Conservation (phyloP, 2,113 vertebrate species). For the Erpornis zantholeuca region DNA sequence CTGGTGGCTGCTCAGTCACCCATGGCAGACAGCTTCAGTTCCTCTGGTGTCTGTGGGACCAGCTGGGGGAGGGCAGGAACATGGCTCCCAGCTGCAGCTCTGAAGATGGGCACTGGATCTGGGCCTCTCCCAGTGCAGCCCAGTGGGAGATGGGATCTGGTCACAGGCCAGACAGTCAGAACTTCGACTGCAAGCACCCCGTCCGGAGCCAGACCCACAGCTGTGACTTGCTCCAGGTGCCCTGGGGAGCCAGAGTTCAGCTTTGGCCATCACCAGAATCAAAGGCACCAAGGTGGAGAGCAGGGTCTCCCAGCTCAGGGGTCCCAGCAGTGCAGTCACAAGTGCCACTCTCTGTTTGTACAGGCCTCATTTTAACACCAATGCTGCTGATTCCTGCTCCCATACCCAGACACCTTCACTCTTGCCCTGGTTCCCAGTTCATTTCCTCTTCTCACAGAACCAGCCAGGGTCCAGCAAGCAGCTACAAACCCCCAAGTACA, state of each 20-base stretch:
- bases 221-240: accelerated
- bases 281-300: background rate
- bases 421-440: background rate
- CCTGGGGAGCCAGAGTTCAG: background rate
- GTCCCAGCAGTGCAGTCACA: accelerated
- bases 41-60: background rate
- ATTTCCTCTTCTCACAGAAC: background rate
- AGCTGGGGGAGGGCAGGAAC: background rate
- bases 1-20: background rate
- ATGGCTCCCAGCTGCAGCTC: background rate
- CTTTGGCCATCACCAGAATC: accelerated
- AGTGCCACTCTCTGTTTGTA: no score
- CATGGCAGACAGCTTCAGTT: background rate
- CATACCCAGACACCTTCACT: background rate
- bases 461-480: background rate
- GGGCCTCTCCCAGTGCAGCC: background rate
- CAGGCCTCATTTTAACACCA: background rate
- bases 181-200: background rate
- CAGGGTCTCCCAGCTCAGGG: accelerated
- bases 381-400: background rate
- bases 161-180: background rate
- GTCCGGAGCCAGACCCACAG: accelerated
- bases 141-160: background rate
- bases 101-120: background rate
- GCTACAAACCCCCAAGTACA: accelerated